Evolutionary conservation across 1,140 invertebrate species (phyloP).

Genomic region (Drosophila nigromelanica): DNA sequence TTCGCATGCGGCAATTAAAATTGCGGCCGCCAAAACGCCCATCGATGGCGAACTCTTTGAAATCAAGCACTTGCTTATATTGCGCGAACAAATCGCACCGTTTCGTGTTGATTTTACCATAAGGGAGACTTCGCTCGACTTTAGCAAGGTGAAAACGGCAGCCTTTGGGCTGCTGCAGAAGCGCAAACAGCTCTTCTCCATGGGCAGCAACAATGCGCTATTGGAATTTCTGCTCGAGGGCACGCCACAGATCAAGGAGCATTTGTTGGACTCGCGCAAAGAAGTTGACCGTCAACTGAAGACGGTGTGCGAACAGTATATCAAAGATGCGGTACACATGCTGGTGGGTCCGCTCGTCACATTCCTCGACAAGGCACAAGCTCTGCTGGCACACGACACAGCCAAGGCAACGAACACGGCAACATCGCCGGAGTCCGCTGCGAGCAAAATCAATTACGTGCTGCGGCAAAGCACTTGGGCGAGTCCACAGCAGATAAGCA

Average conservation of each 20-base stretch:
- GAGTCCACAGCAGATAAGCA: slow-evolving; percentile 85
- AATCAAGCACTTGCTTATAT: slow-evolving; percentile 98
- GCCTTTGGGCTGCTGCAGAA: slow-evolving; percentile 95
- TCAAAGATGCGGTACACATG: slow-evolving; percentile 90
- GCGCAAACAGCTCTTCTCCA: slow-evolving; percentile 92
- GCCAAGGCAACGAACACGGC: slow-evolving; percentile 2
- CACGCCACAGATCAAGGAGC: slow-evolving; percentile 95
- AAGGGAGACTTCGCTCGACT: slow-evolving; percentile 96
- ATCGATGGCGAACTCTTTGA: slow-evolving; percentile 98
- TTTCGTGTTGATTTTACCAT: slow-evolving; percentile 98
- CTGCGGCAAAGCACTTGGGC: slow-evolving; percentile 84
- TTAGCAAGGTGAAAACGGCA: slow-evolving; percentile 93
- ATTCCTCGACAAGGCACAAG: slow-evolving; percentile 90
- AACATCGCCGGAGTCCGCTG: slow-evolving; percentile 16
- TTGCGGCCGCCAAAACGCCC: slow-evolving; percentile 87
- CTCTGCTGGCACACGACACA: slow-evolving; percentile 44
- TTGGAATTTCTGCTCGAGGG: slow-evolving; percentile 96
- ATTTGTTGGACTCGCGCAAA: slow-evolving; percentile 96
- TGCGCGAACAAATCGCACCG: slow-evolving; percentile 98
- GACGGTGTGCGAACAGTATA: slow-evolving; percentile 95
- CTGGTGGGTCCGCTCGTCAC: slow-evolving; percentile 90
- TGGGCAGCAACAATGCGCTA: slow-evolving; percentile 95
- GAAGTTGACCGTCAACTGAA: slow-evolving; percentile 97
- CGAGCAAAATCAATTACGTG: slow-evolving; percentile 60
- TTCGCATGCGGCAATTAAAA: slow-evolving; percentile 89